Conservation (phyloP, 2,797 vertebrate species). For the Potorous gilbertii region DNA sequence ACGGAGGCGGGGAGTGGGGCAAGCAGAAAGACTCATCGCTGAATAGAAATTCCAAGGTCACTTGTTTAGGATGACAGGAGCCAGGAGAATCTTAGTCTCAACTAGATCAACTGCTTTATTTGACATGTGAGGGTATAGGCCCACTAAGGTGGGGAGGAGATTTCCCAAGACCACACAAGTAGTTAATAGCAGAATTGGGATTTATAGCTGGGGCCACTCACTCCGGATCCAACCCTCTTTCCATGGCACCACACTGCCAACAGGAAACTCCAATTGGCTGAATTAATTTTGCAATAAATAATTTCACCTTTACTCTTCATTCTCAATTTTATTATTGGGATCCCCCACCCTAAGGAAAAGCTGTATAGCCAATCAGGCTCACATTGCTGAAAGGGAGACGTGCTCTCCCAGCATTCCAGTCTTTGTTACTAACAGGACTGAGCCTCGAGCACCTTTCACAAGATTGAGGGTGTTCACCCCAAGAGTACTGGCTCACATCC, state of each 20-base stretch:
- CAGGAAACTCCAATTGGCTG: not conserved
- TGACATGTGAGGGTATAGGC: not conserved
- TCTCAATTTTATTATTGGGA: not conserved
- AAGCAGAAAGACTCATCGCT: not conserved
- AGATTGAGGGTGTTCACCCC: not conserved
- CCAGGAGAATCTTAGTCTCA: not conserved
- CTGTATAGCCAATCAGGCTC: not conserved
- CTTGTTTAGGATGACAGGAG: not conserved
- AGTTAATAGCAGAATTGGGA: not conserved
- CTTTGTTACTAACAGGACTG: not conserved
- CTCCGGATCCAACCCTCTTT: not conserved
- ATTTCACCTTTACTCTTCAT: not conserved
- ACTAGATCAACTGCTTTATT: not conserved
- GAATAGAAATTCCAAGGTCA: not conserved
- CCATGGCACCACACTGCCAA: not conserved
- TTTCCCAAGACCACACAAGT: not conserved
- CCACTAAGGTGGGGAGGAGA: not conserved
- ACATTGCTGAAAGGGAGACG: not conserved
- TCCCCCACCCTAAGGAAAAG: not conserved
- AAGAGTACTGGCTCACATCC: conserved; percentile 10
- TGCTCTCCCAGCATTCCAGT: not conserved
- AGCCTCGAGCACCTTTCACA: conserved; percentile 14
- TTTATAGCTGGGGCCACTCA: not conserved
- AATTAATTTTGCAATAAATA: not conserved
- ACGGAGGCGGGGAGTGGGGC: too few species aligned